Conservation (phyloP, 2,797 vertebrate species). For the Fringilla coelebs region DNA sequence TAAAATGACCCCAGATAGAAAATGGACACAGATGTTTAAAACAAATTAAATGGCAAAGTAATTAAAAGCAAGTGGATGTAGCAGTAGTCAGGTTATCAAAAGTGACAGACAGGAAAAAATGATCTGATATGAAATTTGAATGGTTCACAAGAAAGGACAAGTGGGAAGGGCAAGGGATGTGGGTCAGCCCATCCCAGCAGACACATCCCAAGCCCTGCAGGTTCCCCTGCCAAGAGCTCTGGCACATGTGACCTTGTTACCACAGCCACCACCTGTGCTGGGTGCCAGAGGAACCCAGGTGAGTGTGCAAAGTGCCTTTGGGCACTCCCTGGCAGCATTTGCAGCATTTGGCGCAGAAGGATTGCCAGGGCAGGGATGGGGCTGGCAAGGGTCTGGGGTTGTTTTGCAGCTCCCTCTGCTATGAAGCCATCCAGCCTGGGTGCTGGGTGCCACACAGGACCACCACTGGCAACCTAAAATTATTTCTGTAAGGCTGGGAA, state of each 20-base stretch:
- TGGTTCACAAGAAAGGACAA: not conserved
- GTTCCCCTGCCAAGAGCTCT: fast-evolving
- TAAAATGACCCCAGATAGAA: not conserved
- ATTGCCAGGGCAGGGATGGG: not conserved
- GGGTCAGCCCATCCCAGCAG: fast-evolving
- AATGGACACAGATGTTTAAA: conserved; percentile 25
- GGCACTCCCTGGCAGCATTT: not conserved
- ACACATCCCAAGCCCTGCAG: not conserved
- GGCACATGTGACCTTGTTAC: not conserved
- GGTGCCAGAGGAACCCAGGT: not conserved
- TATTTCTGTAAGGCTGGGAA: not conserved
- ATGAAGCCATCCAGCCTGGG: not conserved
- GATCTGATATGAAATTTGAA: not conserved
- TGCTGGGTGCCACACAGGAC: not conserved
- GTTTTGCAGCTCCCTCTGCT: not conserved
- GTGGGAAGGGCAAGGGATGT: not conserved
- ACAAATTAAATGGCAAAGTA: conserved; percentile 11
- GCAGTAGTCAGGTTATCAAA: not conserved
- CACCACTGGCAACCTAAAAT: not conserved
- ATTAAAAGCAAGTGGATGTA: conserved; percentile 8
- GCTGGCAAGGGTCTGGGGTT: not conserved
- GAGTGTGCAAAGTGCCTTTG: not conserved
- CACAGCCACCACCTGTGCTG: not conserved
- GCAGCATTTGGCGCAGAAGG: not conserved
- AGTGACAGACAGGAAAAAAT: not conserved